phyloP scores from a whole-genome alignment of 1,140 invertebrate species.

The Idris sp. region DNA sequence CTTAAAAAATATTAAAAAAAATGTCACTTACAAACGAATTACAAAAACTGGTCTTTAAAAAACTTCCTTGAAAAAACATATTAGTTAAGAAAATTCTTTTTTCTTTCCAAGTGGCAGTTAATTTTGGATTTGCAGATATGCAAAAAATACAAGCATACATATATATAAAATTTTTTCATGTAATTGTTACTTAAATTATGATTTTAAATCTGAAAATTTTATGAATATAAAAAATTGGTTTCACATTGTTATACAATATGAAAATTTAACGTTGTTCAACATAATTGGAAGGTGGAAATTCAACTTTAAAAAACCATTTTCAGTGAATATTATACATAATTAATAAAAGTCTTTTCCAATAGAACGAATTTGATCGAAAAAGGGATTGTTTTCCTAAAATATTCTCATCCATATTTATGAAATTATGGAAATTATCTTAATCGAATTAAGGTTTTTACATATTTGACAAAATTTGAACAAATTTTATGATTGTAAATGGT shows the following conservation, averaged over 20 bases:
- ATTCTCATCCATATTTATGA: slow-evolving; percentile 25
- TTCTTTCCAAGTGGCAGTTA: no score
- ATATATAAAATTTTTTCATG: no score
- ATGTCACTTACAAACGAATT: no score
- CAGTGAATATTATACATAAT: background rate
- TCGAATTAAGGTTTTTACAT: slow-evolving; percentile 4
- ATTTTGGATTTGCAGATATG: no score
- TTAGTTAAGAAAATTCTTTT: no score
- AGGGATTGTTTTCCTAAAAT: slow-evolving; percentile 3
- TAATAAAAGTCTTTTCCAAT: background rate
- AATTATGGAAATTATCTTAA: slow-evolving; percentile 12
- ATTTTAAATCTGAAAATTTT: slow-evolving; percentile 4
- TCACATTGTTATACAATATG: background rate
- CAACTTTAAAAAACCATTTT: no score
- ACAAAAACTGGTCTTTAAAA: no score
- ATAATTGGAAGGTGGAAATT: no score
- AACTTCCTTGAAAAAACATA: no score
- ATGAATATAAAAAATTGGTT: no score
- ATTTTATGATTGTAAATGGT: slow-evolving; percentile 8
- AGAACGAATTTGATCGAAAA: background rate
- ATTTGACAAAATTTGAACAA: slow-evolving; percentile 6
- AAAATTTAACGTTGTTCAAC: background rate
- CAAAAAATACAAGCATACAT: no score
- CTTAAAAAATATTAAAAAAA: no score
- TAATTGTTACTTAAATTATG: slow-evolving; percentile 11